These are phyloP conservation scores for Hanleya hanleyi DNA, from an alignment of 2,888 invertebrate species.

Conservation along the genomic window DNA sequence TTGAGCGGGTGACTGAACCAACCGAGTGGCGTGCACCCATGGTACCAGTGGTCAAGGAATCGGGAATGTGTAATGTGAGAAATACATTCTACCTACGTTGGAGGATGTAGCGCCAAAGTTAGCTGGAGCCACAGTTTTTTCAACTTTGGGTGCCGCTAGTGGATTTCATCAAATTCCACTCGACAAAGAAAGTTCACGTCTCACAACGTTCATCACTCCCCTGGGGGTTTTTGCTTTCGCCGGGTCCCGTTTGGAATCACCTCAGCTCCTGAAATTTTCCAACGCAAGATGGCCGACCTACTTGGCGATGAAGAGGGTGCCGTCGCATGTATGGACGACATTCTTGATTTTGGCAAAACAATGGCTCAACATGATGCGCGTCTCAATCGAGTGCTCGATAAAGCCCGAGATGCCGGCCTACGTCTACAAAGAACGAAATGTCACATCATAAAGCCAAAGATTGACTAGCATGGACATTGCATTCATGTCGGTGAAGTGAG, in stretches of 20 bases:
- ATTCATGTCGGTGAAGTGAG: no score
- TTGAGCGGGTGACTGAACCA: constrained; percentile 29
- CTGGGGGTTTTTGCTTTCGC: constrained; percentile 28
- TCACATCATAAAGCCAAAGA: no score
- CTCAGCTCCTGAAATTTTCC: background rate
- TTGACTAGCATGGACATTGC: no score
- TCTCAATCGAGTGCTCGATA: no score
- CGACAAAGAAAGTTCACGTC: constrained; percentile 12
- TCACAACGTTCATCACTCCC: constrained; percentile 33
- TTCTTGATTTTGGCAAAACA: no score
- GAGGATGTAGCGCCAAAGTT: constrained; percentile 30
- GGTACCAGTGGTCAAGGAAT: constrained; percentile 37
- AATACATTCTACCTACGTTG: constrained; percentile 25
- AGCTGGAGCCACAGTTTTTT: constrained; percentile 20
- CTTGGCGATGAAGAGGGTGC: no score
- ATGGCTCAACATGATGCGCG: no score
- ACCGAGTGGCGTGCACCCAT: no score
- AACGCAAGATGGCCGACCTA: no score
- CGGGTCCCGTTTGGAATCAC: background rate
- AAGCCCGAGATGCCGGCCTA: no score
- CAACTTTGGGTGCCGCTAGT: constrained; percentile 26
- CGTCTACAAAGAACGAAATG: no score
- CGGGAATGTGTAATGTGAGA: constrained; percentile 26
- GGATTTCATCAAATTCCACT: constrained; percentile 34
- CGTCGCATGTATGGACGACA: no score